A percentile compares a stretch with the other conserved stretches of the same genome.
Conservation (phyloP, 2,113 vertebrate species). For the Thomomys bottae region DNA sequence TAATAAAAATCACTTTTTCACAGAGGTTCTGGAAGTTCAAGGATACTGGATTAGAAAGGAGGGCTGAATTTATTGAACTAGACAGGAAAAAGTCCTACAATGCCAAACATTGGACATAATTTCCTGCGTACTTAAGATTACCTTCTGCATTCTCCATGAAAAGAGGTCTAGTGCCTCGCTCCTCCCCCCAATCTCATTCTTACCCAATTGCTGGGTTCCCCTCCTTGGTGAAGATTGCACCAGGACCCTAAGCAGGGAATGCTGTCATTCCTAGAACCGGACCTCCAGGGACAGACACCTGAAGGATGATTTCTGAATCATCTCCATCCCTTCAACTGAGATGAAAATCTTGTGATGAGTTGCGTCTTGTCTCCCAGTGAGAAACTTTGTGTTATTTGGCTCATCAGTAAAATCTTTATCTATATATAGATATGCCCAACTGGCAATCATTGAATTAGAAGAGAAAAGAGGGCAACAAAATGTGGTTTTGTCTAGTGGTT, state of each 20-base stretch:
- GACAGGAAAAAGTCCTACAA: not conserved
- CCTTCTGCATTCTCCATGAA: not conserved
- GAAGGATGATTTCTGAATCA: constrained; percentile 23
- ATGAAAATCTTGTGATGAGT: not conserved
- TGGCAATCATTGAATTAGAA: too few relatives aligned
- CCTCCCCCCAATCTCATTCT: too few relatives aligned
- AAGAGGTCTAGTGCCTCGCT: not conserved
- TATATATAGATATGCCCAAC: too few relatives aligned
- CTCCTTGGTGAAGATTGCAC: not conserved
- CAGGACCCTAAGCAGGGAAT: not conserved
- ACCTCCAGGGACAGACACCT: not conserved
- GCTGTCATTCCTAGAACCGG: not conserved
- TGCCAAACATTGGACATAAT: not conserved
- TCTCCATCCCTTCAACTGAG: not conserved
- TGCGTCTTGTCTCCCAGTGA: not conserved
- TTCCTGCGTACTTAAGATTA: not conserved
- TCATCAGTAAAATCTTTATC: not conserved
- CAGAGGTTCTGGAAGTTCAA: not conserved
- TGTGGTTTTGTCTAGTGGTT: constrained; percentile 47
- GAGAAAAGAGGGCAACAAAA: not conserved
- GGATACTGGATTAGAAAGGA: not conserved
- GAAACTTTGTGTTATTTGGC: not conserved
- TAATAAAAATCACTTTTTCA: not conserved
- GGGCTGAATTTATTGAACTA: not conserved
- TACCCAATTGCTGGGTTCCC: not conserved